Evolutionary conservation across 2,797 vertebrate species (phyloP).

Genomic region (Enteromius paludinosus): DNA sequence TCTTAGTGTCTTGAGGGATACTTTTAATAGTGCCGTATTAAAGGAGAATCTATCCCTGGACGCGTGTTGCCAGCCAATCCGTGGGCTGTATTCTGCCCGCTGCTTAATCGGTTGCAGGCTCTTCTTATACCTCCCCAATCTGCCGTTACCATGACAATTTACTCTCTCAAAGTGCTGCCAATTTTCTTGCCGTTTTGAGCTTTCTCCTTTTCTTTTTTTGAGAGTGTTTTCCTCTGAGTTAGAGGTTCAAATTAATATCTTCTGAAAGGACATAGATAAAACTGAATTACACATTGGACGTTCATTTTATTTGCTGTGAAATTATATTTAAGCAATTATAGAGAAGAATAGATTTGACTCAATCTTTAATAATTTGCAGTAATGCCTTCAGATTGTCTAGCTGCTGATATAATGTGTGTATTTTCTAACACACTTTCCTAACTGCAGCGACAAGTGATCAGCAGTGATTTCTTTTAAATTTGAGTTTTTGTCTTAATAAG

Average conservation of each 20-base stretch:
- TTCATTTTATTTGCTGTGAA: conserved; percentile 6
- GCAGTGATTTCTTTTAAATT: background rate
- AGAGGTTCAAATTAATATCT: background rate
- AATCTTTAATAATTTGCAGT: background rate
- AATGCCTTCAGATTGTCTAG: background rate
- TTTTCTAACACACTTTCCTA: background rate
- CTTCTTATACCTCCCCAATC: conserved; percentile 47
- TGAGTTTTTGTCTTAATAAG: no score
- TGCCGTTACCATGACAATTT: conserved; percentile 71
- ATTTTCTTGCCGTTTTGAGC: conserved; percentile 49
- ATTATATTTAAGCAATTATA: background rate
- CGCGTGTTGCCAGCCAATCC: conserved; percentile 30
- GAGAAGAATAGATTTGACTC: background rate
- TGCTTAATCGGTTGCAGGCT: conserved; percentile 57
- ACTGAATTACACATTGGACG: background rate
- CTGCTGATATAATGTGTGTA: background rate
- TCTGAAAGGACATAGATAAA: background rate
- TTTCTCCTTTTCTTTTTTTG: conserved; percentile 52
- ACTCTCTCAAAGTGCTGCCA: conserved; percentile 60
- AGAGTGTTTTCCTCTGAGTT: conserved; percentile 24
- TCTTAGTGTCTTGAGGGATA: conserved; percentile 17
- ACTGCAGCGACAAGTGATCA: conserved; percentile 16
- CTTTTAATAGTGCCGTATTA: conserved; percentile 26
- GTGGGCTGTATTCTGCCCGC: conserved; percentile 6
- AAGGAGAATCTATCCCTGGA: conserved; percentile 14